Evolutionary conservation across 2,113 vertebrate genomes (phyloP).

Genomic region (Numida meleagris): DNA sequence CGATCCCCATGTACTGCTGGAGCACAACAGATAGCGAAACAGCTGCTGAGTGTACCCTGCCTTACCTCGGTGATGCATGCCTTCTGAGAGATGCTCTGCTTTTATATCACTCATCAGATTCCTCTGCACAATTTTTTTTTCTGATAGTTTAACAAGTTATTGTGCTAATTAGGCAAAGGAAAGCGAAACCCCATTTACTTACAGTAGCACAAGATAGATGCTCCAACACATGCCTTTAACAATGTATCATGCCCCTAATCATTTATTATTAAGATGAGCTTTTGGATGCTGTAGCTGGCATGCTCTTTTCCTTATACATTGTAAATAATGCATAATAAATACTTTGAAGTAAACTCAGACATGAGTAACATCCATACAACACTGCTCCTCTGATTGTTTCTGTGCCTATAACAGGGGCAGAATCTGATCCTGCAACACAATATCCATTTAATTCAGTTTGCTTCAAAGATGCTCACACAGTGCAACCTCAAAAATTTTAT

Average conservation of each 20-base stretch:
- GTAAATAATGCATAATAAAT: neutral
- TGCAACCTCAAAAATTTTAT: neutral
- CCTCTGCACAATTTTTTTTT: neutral
- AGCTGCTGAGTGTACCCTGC: neutral
- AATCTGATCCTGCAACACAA: neutral
- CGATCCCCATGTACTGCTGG: neutral
- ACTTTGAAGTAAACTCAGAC: neutral
- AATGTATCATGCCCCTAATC: neutral
- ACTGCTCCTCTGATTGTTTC: neutral
- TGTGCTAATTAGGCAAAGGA: neutral
- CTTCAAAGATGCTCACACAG: neutral
- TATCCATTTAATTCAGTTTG: neutral
- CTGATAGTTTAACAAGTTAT: neutral
- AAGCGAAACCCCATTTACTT: neutral
- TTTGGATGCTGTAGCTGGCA: neutral
- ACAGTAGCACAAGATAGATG: neutral
- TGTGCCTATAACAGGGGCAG: neutral
- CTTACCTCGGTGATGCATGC: neutral
- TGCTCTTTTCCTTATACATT: neutral
- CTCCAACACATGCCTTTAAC: neutral
- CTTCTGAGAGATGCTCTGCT: neutral
- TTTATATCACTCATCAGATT: neutral
- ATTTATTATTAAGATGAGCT: neutral
- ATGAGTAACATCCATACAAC: fast-evolving
- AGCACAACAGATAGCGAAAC: slow-evolving; percentile 20